phyloP scores from a whole-genome alignment of 2,113 vertebrate genomes.

The Noctilio leporinus region DNA sequence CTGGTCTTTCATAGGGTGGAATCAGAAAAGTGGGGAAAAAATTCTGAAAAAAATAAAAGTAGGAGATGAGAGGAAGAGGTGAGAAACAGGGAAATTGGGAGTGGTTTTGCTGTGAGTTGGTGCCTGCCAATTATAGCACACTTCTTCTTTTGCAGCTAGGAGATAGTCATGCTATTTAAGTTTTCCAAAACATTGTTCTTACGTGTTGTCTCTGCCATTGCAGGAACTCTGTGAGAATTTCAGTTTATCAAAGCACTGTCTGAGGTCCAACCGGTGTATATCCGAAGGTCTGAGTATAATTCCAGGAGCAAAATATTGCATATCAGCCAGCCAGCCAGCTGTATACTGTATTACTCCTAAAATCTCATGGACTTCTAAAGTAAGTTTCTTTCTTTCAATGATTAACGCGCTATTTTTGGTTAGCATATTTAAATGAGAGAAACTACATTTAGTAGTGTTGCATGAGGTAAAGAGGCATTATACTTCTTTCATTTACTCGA shows the following conservation, averaged over 20 bases:
- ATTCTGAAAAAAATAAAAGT: not conserved
- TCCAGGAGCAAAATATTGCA: not conserved
- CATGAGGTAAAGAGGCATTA: not conserved
- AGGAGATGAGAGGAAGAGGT: no score
- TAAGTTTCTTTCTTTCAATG: constrained; percentile 17
- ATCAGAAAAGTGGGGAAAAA: not conserved
- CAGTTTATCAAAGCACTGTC: not conserved
- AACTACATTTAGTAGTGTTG: not conserved
- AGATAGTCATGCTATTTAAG: not conserved
- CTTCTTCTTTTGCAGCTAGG: not conserved
- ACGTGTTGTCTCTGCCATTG: not conserved
- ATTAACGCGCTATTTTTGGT: not conserved
- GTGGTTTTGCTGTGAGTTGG: not conserved
- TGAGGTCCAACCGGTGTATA: not conserved
- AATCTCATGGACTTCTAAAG: constrained; percentile 34
- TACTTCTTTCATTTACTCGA: not conserved
- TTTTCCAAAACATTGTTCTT: not conserved
- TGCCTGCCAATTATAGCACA: not conserved
- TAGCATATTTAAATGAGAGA: not conserved
- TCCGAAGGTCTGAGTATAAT: not conserved
- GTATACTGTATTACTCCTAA: not conserved
- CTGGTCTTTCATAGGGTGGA: not conserved
- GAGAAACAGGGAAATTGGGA: not conserved
- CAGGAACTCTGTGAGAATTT: constrained; percentile 34
- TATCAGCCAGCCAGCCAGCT: not conserved